Evolutionary conservation across 2,113 vertebrate genomes (phyloP).

Genomic region (Gracilinanus agilis): DNA sequence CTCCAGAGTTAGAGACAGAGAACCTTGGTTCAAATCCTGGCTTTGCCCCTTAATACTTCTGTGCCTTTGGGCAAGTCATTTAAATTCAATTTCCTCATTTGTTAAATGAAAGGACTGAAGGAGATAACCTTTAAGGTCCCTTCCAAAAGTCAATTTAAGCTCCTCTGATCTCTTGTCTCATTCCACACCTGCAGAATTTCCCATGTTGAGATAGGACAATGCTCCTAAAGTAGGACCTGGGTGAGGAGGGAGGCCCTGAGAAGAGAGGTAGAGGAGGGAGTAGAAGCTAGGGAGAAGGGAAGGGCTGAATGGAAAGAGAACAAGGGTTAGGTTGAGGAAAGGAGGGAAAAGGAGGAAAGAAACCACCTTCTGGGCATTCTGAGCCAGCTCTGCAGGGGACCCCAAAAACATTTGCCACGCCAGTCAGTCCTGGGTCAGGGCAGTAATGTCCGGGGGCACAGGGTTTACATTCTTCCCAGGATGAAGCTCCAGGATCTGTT

Average conservation of each 20-base stretch:
- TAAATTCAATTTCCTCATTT: background rate
- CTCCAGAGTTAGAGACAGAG: background rate
- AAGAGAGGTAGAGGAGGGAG: background rate
- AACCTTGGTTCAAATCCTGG: background rate
- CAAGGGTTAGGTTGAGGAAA: background rate
- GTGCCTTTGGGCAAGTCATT: background rate
- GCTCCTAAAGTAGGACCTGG: background rate
- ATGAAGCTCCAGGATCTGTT: constrained; percentile 87
- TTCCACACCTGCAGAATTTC: background rate
- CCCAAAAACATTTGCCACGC: constrained; percentile 87
- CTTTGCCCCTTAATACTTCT: background rate
- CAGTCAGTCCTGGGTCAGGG: constrained; percentile 85
- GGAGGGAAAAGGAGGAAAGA: background rate
- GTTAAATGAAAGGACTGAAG: background rate
- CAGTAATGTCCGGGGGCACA: constrained; percentile 91
- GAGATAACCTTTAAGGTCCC: background rate
- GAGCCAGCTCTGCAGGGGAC: constrained; percentile 89
- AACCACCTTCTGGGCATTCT: constrained; percentile 90
- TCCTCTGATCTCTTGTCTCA: too few relatives aligned
- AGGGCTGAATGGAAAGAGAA: too few relatives aligned
- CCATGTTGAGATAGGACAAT: background rate
- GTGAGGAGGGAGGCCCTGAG: background rate
- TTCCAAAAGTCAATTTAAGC: background rate
- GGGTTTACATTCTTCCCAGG: constrained; percentile 85
- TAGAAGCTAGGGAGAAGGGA: background rate